A percentile compares a stretch with the other conserved stretches of the same genome.
Conservation (phyloP, 2,797 vertebrate species). For the Scyliorhinus canicula region DNA sequence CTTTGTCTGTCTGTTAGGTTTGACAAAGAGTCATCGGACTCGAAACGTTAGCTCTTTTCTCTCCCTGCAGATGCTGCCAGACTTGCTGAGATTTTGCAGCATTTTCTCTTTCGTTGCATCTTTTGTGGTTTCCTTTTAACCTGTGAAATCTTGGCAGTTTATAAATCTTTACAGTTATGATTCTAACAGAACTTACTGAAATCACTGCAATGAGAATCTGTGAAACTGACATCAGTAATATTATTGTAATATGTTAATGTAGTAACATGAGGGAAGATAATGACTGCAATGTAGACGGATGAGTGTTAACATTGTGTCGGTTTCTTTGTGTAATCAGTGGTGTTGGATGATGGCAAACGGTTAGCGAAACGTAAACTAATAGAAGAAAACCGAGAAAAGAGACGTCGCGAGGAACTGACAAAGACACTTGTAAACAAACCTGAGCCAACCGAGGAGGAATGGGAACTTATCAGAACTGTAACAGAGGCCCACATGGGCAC, state of each 20-base stretch:
- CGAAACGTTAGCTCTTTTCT: too few relatives aligned
- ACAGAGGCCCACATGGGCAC: constrained; percentile 93
- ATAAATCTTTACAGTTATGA: not conserved
- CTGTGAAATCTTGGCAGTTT: not conserved
- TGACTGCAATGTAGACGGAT: not conserved
- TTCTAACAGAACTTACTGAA: not conserved
- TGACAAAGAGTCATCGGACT: too few relatives aligned
- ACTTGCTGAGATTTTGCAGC: too few relatives aligned
- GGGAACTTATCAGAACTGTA: constrained; percentile 90
- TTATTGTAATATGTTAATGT: not conserved
- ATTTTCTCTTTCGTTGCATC: not conserved
- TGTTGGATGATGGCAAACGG: constrained; percentile 90
- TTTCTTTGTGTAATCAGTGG: constrained; percentile 66
- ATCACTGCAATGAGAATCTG: not conserved
- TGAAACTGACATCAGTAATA: not conserved
- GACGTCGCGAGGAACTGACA: constrained; percentile 80
- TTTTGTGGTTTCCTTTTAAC: not conserved
- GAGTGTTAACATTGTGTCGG: not conserved
- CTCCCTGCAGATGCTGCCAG: too few relatives aligned
- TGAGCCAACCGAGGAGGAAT: constrained; percentile 87
- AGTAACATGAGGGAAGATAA: not conserved
- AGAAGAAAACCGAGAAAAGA: constrained; percentile 88
- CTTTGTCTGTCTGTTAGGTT: too few relatives aligned
- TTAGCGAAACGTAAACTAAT: constrained; percentile 92
- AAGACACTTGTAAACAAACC: constrained; percentile 80